These are phyloP conservation scores for Cladopsammia gracilis DNA, from an alignment of 64 coral and sea anemone species.

Conservation along the genomic window DNA sequence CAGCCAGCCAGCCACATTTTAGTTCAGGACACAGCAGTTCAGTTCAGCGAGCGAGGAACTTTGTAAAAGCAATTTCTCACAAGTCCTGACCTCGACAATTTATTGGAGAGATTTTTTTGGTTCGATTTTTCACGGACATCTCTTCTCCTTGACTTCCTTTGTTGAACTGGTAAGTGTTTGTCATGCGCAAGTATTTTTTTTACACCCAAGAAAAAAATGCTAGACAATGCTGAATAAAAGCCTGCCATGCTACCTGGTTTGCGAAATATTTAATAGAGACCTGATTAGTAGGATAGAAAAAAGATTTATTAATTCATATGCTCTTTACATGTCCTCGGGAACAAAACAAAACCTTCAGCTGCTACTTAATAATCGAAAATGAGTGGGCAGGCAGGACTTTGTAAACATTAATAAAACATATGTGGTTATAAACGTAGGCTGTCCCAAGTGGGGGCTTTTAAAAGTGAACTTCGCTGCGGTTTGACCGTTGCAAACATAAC, in stretches of 20 bases:
- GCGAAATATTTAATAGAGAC: not conserved
- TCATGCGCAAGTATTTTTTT: constrained; percentile 4
- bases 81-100: not conserved
- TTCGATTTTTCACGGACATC: not conserved
- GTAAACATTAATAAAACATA: constrained; percentile 18
- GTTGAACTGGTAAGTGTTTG: constrained; percentile 12
- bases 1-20: not conserved
- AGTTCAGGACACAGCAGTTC: not conserved
- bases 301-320: not conserved
- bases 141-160: not conserved
- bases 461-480: not conserved
- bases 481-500: not conserved
- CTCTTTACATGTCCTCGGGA: not conserved
- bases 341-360: constrained; percentile 22
- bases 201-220: not conserved
- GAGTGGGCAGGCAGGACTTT: not conserved
- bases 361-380: not conserved
- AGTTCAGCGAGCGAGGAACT: not conserved
- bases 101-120: not conserved
- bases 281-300: not conserved
- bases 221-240: not conserved
- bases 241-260: not conserved
- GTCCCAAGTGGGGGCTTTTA: not conserved
- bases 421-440: constrained; percentile 1
- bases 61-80: not conserved